phyloP scores from a whole-genome alignment of 2,888 invertebrate species.

The Leucozona laternaria region DNA sequence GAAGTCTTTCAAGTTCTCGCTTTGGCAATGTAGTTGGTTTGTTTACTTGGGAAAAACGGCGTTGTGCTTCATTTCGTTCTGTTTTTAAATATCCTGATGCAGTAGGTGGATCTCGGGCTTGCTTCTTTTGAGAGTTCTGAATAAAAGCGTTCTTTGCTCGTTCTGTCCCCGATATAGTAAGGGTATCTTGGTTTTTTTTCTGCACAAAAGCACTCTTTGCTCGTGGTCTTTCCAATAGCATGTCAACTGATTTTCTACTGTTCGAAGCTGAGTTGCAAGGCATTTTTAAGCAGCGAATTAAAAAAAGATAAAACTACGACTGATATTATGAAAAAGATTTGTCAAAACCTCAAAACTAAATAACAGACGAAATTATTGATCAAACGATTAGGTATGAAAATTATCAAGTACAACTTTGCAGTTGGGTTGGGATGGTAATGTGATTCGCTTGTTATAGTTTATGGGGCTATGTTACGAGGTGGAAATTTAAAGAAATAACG shows the following conservation, averaged over 20 bases:
- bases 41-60: neutral
- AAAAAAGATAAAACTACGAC: neutral
- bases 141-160: slow-evolving; percentile 15
- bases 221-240: slow-evolving; percentile 17
- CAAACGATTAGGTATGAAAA: slow-evolving; percentile 50
- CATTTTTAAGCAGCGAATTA: slow-evolving; percentile 5
- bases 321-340: slow-evolving; percentile 35
- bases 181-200: slow-evolving; percentile 40
- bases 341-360: slow-evolving; percentile 46
- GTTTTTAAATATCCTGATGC: slow-evolving; percentile 22
- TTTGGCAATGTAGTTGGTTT: slow-evolving; percentile 80
- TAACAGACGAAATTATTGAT: slow-evolving; percentile 52
- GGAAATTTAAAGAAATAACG: neutral
- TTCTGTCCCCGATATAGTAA: slow-evolving; percentile 22
- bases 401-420: slow-evolving; percentile 9
- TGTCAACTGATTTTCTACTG: slow-evolving; percentile 20
- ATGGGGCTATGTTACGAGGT: slow-evolving; percentile 5
- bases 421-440: slow-evolving; percentile 43
- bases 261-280: slow-evolving; percentile 13
- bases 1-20: slow-evolving; percentile 86
- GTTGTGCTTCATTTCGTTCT: neutral
- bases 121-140: slow-evolving; percentile 9
- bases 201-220: slow-evolving; percentile 20
- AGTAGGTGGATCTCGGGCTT: slow-evolving; percentile 64
- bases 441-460: neutral